Evolutionary conservation across 2,888 invertebrate genomes (phyloP).

Genomic region (Agelastica alni): DNA sequence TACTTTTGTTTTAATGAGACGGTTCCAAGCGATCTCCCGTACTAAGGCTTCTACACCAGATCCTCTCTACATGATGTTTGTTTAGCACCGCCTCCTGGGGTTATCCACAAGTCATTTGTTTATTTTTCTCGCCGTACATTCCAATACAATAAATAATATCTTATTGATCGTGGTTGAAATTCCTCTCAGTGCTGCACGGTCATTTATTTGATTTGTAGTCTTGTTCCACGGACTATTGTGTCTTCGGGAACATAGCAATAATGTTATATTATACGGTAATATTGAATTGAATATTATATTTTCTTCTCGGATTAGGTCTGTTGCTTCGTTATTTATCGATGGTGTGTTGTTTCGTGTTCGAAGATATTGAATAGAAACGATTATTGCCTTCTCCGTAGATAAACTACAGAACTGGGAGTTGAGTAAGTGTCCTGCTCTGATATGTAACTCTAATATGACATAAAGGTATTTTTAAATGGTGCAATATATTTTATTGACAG

Average conservation of each 20-base stretch:
- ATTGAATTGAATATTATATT: conserved; percentile 47
- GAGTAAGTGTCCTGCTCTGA: conserved; percentile 2
- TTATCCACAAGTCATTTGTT: conserved; percentile 51
- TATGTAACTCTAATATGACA: conserved; percentile 13
- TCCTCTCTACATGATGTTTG: conserved; percentile 47
- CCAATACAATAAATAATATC: conserved; percentile 54
- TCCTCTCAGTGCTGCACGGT: conserved; percentile 34
- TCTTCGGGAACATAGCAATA: conserved; percentile 48
- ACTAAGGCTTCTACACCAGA: conserved; percentile 18
- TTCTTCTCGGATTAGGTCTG: conserved; percentile 29
- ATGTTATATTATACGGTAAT: conserved; percentile 50
- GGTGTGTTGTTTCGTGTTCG: conserved; percentile 25
- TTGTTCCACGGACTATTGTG: conserved; percentile 49
- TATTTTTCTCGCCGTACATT: conserved; percentile 50
- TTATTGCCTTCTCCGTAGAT: conserved; percentile 18
- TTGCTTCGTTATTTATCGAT: conserved; percentile 28
- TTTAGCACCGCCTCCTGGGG: conserved; percentile 50
- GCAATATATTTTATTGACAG: no score
- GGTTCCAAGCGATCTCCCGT: conserved; percentile 8
- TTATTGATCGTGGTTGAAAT: conserved; percentile 47
- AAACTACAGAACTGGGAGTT: conserved; percentile 14
- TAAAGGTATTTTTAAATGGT: no score
- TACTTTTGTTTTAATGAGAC: no score
- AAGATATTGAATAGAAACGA: conserved; percentile 20
- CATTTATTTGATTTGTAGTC: conserved; percentile 53